Base-by-base conservation (phyloP, 2,888 invertebrate species). In the Polydrusus tereticollis region DNA sequence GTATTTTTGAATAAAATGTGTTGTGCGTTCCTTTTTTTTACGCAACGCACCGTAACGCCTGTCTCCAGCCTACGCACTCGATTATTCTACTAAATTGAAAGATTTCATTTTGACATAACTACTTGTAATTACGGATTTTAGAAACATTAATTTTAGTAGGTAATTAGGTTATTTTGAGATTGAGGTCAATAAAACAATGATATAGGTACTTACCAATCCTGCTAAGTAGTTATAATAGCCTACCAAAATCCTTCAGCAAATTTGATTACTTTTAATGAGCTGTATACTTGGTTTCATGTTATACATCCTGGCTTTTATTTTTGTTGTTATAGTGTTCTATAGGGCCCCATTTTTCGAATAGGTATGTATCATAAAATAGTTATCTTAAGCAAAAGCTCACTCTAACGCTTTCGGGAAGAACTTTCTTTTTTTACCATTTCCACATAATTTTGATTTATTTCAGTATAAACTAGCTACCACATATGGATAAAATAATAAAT, bases 1-100 rank as follows among this genome's bases (percentile, higher is more conserved):
- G 77, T 79, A 79, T 80, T 78, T 80, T 79, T 67, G 75, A 75
- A 78, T 72, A 75, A 74, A 70, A 72, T 66, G 73, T 77, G 76
- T 57, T 52, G 43, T 66, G 75, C 76, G 77, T 68, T 72, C 55
- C 70, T 71, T 70, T 75, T 70, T 74, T 71, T 74, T 72, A 73
- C 70, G 70, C 70, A 70, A 69, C 69, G 65, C 33, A 74, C 50
- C 52, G 71, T 60, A 64, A 68, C 47, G 43, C 41, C 33, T 38
- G 45, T 8, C 59, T 45, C 20, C 52, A 21, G 23, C 67, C 67
- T 59, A 67, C 62, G 41, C 62, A 23, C 29, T 38, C 14, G 29
- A 55, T 55, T 29, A 52, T 21, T 23, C 14, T 52, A 29, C 26
- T 29, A 55, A 55, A 5, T 55, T 55, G 29, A 29, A 29, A 55